Evolutionary conservation across 2,888 invertebrate genomes (phyloP), one percentile per base, ranked within the genome.

Genomic region (Drosophila mulleri): DNA sequence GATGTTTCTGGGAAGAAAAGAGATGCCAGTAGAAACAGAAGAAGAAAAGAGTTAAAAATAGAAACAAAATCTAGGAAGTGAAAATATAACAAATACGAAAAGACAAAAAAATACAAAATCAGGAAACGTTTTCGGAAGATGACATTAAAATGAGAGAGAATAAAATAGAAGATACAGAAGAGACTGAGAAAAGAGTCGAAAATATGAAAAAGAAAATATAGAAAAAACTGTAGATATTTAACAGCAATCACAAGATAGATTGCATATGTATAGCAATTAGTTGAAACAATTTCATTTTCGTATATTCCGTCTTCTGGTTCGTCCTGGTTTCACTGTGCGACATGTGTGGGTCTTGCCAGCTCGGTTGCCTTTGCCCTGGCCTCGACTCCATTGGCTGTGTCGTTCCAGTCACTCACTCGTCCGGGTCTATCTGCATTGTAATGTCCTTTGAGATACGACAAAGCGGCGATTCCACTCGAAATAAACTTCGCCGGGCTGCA

Each of bases 381-480:
- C 54, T 60, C 83, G 69, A 63, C 70, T 84, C 56, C 62, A 75
- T 80, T 78, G 80, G 71, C 77, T 53, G 68, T 77, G 62, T 72
- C 83, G 75, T 84, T 89, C 60, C 84, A 89, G 78, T 81, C 82
- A 76, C 78, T 84, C 88, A 76, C 80, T 83, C 72, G 74, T 78
- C 82, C 68, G 61, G 71, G 73, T 84, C 88, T 89, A 89, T 85
- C 84, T 85, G 89, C 84, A 85, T 88, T 87, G 89, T 89, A 85
- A 85, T 89, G 89, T 85, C 88, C 89, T 85, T 72, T 79, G 89
- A 89, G 84, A 85, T 85, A 85, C 82, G 85, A 75, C 79, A 78
- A 89, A 87, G 82, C 89, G 84, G 84, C 84, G 84, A 83, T 83
- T 89, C 88, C 78, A 89, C 85, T 84, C 85, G 88, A 84, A 84